phyloP scores from a whole-genome alignment of 2,797 vertebrate genomes.

The Pteronotus mesoamericanus region DNA sequence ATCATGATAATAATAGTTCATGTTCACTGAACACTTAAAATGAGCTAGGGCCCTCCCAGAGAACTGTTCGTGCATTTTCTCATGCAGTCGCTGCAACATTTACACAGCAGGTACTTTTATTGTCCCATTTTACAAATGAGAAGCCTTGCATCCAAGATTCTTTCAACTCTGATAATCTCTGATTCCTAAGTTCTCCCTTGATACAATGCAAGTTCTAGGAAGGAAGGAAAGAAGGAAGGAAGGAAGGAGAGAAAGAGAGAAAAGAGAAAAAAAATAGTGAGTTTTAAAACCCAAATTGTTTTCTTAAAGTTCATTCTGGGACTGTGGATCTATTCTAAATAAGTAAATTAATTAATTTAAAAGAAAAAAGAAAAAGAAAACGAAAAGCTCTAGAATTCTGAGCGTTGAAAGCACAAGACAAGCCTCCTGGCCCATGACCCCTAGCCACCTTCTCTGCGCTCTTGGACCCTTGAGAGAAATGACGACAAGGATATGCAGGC shows the following conservation, averaged over 20 bases:
- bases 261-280: not conserved
- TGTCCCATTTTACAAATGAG: not conserved
- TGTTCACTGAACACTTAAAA: not conserved
- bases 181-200: not conserved
- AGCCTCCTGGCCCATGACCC: not conserved
- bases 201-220: not conserved
- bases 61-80: not conserved
- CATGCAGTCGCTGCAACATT: not conserved
- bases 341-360: too few relatives aligned
- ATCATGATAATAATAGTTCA: not conserved
- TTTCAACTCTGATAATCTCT: not conserved
- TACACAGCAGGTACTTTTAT: not conserved
- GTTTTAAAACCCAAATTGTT: not conserved
- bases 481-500: accelerated
- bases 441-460: not conserved
- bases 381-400: not conserved
- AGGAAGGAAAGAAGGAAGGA: not conserved
- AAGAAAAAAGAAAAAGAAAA: not conserved
- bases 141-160: not conserved
- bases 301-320: not conserved
- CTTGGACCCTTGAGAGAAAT: not conserved
- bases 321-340: not conserved
- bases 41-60: not conserved
- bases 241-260: too few relatives aligned
- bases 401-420: not conserved